Conservation (phyloP, 2,888 invertebrate species). For the Caenorhabditis macrosperma region DNA sequence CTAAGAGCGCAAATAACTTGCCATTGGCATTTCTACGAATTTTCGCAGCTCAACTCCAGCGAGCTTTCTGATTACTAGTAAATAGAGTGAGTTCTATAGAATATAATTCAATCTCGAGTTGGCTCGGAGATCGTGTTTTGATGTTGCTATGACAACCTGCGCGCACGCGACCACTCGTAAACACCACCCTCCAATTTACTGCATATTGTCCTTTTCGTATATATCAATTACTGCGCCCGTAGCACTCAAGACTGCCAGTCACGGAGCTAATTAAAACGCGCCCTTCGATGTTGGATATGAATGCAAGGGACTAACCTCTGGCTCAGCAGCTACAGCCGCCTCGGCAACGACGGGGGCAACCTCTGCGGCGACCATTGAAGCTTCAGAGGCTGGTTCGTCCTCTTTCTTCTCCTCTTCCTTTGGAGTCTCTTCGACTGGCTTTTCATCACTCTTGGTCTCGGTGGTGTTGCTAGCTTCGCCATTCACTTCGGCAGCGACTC, state of each 20-base stretch:
- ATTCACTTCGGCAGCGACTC: conserved; percentile 11
- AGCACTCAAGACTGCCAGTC: background rate
- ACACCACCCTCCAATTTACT: conserved; percentile 3
- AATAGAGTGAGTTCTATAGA: background rate
- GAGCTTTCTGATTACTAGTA: background rate
- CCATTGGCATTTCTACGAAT: background rate
- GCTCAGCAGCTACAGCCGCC: background rate
- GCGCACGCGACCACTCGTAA: conserved; percentile 6
- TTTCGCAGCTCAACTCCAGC: background rate
- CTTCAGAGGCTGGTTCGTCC: conserved; percentile 24
- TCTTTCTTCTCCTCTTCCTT: conserved; percentile 27
- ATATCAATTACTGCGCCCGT: background rate
- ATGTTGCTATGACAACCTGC: conserved; percentile 9
- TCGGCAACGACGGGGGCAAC: background rate
- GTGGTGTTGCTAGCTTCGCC: conserved; percentile 7
- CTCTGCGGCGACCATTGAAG: too few species aligned
- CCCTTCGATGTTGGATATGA: background rate
- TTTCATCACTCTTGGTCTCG: background rate
- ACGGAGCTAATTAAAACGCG: conserved; percentile 1
- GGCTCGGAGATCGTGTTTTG: background rate
- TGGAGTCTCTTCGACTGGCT: conserved; percentile 2
- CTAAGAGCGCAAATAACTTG: conserved; percentile 7
- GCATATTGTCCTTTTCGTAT: background rate
- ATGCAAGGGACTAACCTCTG: background rate
- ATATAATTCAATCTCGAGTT: background rate